Percentiles rank a stretch among this genome's conserved stretches.
Conservation (phyloP, 2,888 invertebrate genomes). For the Calameuta pallipes region DNA sequence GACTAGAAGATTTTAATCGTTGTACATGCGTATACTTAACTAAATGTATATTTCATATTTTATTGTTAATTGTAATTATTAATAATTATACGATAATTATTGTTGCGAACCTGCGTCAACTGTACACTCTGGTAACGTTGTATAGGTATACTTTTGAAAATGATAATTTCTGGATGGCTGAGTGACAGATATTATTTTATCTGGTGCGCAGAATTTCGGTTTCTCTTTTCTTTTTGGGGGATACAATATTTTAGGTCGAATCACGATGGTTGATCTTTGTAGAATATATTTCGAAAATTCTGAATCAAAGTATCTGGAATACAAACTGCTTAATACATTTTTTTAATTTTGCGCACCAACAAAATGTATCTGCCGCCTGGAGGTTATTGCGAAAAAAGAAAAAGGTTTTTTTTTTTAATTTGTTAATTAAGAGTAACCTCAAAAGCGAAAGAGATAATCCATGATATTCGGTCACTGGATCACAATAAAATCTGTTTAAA, state of each 20-base stretch:
- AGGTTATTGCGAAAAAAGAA: background rate
- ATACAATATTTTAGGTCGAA: background rate
- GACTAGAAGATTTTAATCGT: conserved; percentile 20
- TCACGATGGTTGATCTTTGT: background rate
- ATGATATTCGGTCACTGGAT: background rate
- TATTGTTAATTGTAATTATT: conserved; percentile 35
- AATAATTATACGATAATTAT: conserved; percentile 17
- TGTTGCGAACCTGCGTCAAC: conserved; percentile 21
- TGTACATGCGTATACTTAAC: conserved; percentile 42
- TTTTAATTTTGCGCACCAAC: background rate
- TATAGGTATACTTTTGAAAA: conserved; percentile 26
- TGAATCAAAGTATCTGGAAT: background rate
- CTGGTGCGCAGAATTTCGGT: background rate
- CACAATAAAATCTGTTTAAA: background rate
- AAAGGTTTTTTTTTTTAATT: background rate
- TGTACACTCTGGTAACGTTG: conserved; percentile 15
- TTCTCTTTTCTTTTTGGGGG: background rate
- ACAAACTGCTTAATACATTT: background rate
- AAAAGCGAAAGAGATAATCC: background rate
- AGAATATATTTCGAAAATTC: background rate
- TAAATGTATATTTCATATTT: conserved; percentile 44
- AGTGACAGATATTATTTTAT: background rate
- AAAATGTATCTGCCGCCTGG: background rate
- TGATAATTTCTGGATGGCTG: conserved; percentile 5
- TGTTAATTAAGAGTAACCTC: background rate